phyloP scores from a whole-genome alignment of 2,888 invertebrate species.

The Dicyrtomina minuta region DNA sequence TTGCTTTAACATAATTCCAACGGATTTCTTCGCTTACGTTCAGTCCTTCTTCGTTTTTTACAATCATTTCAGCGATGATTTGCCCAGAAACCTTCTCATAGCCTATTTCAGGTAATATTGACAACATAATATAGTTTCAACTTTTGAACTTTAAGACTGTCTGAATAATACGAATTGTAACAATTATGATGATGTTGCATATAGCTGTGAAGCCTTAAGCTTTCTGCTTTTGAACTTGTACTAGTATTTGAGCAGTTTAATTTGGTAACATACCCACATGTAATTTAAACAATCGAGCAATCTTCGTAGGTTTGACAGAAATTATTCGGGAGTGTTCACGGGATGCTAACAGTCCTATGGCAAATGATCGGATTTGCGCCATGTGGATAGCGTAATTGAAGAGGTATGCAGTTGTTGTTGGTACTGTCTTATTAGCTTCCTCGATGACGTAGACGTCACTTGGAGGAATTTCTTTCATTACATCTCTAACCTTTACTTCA shows the following conservation, averaged over 20 bases:
- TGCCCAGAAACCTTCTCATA: conserved; percentile 49
- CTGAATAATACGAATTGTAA: no score
- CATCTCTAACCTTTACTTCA: conserved; percentile 35
- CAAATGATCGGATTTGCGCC: conserved; percentile 40
- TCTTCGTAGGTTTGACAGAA: conserved; percentile 39
- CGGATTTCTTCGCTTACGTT: conserved; percentile 14
- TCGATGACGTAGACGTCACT: conserved; percentile 43
- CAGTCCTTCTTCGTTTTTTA: conserved; percentile 21
- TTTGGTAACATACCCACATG: conserved; percentile 39
- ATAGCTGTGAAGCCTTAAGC: no score
- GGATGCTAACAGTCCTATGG: conserved; percentile 38
- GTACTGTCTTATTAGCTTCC: conserved; percentile 37
- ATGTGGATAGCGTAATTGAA: conserved; percentile 39
- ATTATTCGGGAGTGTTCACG: conserved; percentile 34
- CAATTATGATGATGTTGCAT: no score
- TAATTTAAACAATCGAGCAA: conserved; percentile 45
- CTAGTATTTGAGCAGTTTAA: no score
- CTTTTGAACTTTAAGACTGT: no score
- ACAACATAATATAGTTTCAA: no score
- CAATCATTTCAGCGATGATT: conserved; percentile 38
- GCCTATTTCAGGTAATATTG: conserved; percentile 33
- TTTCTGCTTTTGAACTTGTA: no score
- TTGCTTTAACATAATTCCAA: conserved; percentile 26
- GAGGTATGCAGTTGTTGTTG: conserved; percentile 29
- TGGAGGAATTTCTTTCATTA: conserved; percentile 37